These are phyloP conservation scores for Diplazon laetatorius DNA, from an alignment of 2,888 invertebrate species.

Conservation along the genomic window DNA sequence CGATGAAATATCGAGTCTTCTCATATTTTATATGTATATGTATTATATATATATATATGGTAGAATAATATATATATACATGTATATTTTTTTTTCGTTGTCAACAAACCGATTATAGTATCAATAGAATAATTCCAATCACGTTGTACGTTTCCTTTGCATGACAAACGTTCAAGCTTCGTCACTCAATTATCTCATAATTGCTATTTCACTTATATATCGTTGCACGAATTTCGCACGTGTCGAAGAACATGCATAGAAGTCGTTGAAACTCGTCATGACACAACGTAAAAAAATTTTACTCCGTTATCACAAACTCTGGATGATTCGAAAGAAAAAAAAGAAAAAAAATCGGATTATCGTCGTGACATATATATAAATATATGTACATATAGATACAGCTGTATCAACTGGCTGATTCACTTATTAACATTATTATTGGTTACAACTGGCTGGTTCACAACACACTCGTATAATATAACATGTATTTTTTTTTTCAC, in stretches of 20 bases:
- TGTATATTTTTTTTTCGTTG: too few species aligned
- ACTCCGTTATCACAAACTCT: too few species aligned
- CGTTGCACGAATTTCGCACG: not conserved
- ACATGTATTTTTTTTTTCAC: not conserved
- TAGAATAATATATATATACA: too few species aligned
- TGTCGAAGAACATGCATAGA: not conserved
- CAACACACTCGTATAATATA: not conserved
- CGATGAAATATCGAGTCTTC: not conserved
- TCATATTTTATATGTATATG: too few species aligned
- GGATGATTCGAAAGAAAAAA: not conserved
- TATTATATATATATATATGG: too few species aligned
- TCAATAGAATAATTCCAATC: too few species aligned
- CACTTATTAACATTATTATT: too few species aligned
- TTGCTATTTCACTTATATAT: slow-evolving; percentile 1
- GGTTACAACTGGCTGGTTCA: not conserved
- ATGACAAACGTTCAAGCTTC: too few species aligned
- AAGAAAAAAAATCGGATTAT: too few species aligned
- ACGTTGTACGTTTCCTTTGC: too few species aligned
- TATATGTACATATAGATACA: too few species aligned
- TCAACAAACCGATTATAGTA: not conserved
- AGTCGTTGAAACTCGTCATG: not conserved
- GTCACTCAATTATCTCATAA: not conserved
- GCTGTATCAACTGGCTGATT: too few species aligned
- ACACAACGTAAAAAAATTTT: not conserved
- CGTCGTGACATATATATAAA: slow-evolving; percentile 2